Evolutionary conservation across 2,113 vertebrate species (phyloP), one percentile per base, ranked within the genome.

Genomic region (Brachirus orientalis): DNA sequence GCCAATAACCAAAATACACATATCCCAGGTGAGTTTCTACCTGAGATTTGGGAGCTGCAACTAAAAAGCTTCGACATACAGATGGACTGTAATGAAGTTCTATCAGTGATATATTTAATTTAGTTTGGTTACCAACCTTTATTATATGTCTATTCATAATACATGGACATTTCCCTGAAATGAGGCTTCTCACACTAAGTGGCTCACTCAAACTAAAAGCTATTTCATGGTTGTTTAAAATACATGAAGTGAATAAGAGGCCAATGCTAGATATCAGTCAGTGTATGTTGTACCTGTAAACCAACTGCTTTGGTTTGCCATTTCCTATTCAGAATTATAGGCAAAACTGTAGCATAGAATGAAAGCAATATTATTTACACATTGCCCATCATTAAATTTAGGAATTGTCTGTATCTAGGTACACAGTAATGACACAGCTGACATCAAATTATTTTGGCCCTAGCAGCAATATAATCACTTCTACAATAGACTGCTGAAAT

Each of bases 111-210:
- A 61, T 60, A 54, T 50, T 75, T 67, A 13, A 70, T 74, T 75
- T 37, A 66, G 59, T 76, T 78, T 75, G 20, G 22, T 52, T 67
- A 63, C 80, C 65, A 79, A 80, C 55, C 85, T 70, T 46, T 54
- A 82, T 77, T 69, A 70, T 62, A 81, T 64, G 14, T 84, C 55
- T 69, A 33, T 77, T 85, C 44, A 45, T 64, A 77, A 82, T 57
- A 88, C 79, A 90, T 79, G 77, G 77, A 81, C 65, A 86, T 90
- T 91, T 88, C 81, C 92, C 90, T 93, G 90, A 87, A 16, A 22
- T 60, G 66, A 89, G 63, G 72, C 60, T 66, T 57, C 16, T 73
- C 52, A 72, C 3, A 82, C 72, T 82, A 69, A 84, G 69, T 76
- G 75, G 74, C 59, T 62, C 54, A 88, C 56, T 77, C 54, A 62